phyloP scores from a whole-genome alignment of 2,797 vertebrate genomes.

The Florisuga fusca region DNA sequence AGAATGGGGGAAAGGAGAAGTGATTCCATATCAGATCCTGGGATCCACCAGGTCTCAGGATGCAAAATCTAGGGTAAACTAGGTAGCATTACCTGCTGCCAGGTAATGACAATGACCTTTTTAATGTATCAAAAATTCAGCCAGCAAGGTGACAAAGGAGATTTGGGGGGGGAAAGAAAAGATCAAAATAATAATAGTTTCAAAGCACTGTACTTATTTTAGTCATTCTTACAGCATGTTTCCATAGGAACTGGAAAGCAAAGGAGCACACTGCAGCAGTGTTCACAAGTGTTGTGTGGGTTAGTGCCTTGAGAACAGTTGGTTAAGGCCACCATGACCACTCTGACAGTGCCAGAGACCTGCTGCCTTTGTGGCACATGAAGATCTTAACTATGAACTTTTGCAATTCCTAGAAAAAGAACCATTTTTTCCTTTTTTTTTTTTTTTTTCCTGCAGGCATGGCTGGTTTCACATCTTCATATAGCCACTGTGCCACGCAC shows the following conservation, averaged over 20 bases:
- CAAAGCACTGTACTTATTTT: slow-evolving; percentile 62
- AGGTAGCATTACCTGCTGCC: not conserved
- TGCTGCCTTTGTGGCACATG: not conserved
- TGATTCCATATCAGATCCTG: not conserved
- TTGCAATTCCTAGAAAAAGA: not conserved
- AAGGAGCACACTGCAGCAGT: slow-evolving; percentile 35
- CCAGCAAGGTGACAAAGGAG: not conserved
- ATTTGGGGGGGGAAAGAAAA: not conserved
- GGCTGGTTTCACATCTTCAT: not conserved
- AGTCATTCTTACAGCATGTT: slow-evolving; percentile 60
- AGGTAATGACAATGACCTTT: not conserved
- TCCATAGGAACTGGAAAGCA: slow-evolving; percentile 66
- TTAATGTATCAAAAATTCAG: not conserved
- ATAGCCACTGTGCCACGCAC: not conserved
- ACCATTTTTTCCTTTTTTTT: not conserved
- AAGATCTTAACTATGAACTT: not conserved
- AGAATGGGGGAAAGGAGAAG: not conserved
- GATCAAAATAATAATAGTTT: slow-evolving; percentile 61
- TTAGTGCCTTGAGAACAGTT: not conserved
- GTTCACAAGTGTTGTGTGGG: slow-evolving; percentile 9
- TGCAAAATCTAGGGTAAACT: not conserved
- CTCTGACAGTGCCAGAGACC: not conserved
- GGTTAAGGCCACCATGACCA: not conserved
- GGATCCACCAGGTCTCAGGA: not conserved
- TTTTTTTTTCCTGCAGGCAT: not conserved